Evolutionary conservation across 2,797 vertebrate species (phyloP), one percentile per base, ranked within the genome.

Genomic region (Rhinatrema bivittatum): DNA sequence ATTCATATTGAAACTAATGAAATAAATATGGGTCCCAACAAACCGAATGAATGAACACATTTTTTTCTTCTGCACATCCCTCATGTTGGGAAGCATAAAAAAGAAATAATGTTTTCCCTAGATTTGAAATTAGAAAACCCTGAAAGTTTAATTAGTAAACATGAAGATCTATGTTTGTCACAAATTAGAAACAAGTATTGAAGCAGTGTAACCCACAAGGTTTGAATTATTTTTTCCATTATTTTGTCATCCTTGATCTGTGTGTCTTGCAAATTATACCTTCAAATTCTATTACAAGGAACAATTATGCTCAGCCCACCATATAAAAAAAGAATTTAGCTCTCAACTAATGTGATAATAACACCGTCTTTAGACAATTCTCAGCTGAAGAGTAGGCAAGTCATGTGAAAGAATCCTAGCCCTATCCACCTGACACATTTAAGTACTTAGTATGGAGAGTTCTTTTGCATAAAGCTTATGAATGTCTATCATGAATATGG

Each of bases 351-450:
- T 71, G 22, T 53, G 56, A 38, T 39, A 62, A 48, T 64, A 58
- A 62, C 34, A 38, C 39, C 38, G 56, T 68, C 72, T 64, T 68
- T 72, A 65, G 58, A 68, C 72, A 60, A 65, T 70, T 57, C 62
- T 72, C 63, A 65, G 42, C 51, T 68, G 57, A 70, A 46, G 62
- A 34, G 2, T 30, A 46, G 41, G 50, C 62, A 72, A 72, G 66
- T 74, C 39, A 53, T 65, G 41, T 57, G 47, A 7, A 21, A 62
- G n/a, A n/a, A n/a, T n/a, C n/a, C n/a, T n/a, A n/a, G 26, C 39
- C 38, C n/a, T n/a, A 36, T 68, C 56, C 1, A 0, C 52, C 59
- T 68, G 62, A 54, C 45, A 46, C 42, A 40, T 54, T 20, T 46
- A 27, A 61, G 46, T 16, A 58, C 68, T 56, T 62, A 56, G 74